A percentile compares a stretch with the other conserved stretches of the same genome.
These are phyloP conservation scores for Stictocephala bisonia DNA, from an alignment of 2,888 invertebrate genomes.

Conservation along the genomic window DNA sequence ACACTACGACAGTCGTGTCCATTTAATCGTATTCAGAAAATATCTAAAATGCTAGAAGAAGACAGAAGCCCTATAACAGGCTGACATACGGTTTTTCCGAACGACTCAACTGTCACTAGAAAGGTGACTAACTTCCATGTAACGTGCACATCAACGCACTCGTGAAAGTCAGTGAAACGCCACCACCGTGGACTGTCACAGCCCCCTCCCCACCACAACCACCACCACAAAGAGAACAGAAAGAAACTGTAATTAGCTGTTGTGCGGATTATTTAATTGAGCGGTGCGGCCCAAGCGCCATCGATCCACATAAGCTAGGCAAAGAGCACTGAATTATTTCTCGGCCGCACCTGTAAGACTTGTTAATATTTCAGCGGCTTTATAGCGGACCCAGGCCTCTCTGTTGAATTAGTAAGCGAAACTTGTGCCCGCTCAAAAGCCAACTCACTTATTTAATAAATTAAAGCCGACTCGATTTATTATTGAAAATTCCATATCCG, in stretches of 20 bases:
- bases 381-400: slow-evolving; percentile 52
- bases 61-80: too few relatives aligned
- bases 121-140: too few relatives aligned
- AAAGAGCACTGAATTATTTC: slow-evolving; percentile 56
- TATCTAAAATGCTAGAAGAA: too few relatives aligned
- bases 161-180: too few relatives aligned
- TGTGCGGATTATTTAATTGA: slow-evolving; percentile 34
- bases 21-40: too few relatives aligned
- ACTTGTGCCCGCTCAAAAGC: slow-evolving; percentile 43
- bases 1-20: too few relatives aligned
- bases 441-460: slow-evolving; percentile 56
- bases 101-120: too few relatives aligned
- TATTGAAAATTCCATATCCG: slow-evolving; percentile 58
- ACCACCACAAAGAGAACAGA: slow-evolving; percentile 17
- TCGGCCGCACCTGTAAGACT: slow-evolving; percentile 57
- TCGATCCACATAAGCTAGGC: slow-evolving; percentile 46
- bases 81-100: too few relatives aligned
- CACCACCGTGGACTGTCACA: too few relatives aligned
- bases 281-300: neutral
- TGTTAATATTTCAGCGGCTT: slow-evolving; percentile 57
- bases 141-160: too few relatives aligned
- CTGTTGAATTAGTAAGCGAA: slow-evolving; percentile 35
- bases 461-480: slow-evolving; percentile 56
- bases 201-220: too few relatives aligned
- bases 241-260: slow-evolving; percentile 34